Evolutionary conservation across 2,888 invertebrate genomes (phyloP), one percentile per base, ranked within the genome.

Genomic region (Caenorhabditis macrosperma): DNA sequence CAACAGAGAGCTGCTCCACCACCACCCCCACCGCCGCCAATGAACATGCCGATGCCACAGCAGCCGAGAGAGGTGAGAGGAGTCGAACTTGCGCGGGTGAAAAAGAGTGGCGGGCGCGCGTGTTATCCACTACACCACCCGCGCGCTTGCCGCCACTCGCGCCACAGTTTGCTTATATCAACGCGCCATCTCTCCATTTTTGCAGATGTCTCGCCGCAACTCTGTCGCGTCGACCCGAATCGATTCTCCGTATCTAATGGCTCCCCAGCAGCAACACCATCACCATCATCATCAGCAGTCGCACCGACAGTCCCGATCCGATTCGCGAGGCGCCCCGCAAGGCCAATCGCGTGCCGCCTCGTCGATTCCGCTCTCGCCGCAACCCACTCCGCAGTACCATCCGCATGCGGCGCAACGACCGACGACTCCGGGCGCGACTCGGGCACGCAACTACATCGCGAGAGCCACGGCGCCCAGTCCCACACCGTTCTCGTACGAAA

Each of bases 401-500:
- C 63, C 55, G 63, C 80, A 67, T 50, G 75, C 48, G 30, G 61
- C 24, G 1, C 79, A 79, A 55, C 22, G 83, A 22, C 78, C 82
- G n/a, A 82, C 80, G 15, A 85, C 85, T 9, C 83, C 85, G 4
- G 77, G 79, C 48, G 85, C 85, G 4, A 74, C 75, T 1, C 59
- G 84, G 22, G 85, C 82, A 1, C 61, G 84, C 9, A 76, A 78
- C n/a, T 81, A 81, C 33, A 86, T 86, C 44, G 82, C 82, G 3
- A 41, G 81, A 20, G 75, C 82, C 4, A 85, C 87, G 0, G 85
- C 86, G n/a, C 78, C 83, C 9, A 86, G 86, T n/a, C 90, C 90
- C 1, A 83, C 88, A 22, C 90, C 90, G 3, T 82, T 84, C n/a
- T 83, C 87, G 5, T 90, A 90, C 54, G 86, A 87, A 24, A 59